Evolutionary conservation across 2,797 vertebrate genomes (phyloP).

Genomic region (Acanthiza pusilla): DNA sequence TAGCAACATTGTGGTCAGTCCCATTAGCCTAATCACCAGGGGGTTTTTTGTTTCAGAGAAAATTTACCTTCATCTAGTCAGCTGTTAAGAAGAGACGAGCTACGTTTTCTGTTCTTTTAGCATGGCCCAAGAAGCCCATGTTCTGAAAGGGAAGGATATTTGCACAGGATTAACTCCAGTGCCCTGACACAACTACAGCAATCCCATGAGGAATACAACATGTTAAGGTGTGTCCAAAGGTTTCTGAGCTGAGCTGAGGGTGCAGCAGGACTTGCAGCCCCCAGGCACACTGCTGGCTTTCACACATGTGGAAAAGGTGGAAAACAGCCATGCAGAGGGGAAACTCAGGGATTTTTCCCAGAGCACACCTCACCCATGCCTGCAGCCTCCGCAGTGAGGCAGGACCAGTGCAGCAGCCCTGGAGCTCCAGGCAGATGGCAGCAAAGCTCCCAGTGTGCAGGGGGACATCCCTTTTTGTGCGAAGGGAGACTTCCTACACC

Average conservation of each 20-base stretch:
- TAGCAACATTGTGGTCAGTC: not conserved
- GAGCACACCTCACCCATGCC: not conserved
- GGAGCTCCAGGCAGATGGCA: accelerated
- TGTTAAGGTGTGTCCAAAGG: not conserved
- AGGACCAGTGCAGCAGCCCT: not conserved
- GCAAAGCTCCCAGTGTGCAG: not conserved
- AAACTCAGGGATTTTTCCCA: not conserved
- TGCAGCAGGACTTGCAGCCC: not conserved
- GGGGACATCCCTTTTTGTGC: too few species aligned
- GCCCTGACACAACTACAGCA: not conserved
- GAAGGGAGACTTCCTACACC: not conserved
- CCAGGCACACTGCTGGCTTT: not conserved
- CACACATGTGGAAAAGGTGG: accelerated
- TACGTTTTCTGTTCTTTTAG: not conserved
- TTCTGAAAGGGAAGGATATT: not conserved
- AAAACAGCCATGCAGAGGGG: not conserved
- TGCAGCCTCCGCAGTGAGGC: accelerated
- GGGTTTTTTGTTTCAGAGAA: not conserved
- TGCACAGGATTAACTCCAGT: not conserved
- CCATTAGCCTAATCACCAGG: not conserved
- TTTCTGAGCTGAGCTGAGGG: not conserved
- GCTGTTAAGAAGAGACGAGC: not conserved
- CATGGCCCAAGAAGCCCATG: not conserved
- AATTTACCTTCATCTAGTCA: not conserved
- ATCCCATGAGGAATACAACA: not conserved